These are phyloP conservation scores for Nomada goodeniana DNA, from an alignment of 2,888 invertebrate genomes.

Conservation along the genomic window DNA sequence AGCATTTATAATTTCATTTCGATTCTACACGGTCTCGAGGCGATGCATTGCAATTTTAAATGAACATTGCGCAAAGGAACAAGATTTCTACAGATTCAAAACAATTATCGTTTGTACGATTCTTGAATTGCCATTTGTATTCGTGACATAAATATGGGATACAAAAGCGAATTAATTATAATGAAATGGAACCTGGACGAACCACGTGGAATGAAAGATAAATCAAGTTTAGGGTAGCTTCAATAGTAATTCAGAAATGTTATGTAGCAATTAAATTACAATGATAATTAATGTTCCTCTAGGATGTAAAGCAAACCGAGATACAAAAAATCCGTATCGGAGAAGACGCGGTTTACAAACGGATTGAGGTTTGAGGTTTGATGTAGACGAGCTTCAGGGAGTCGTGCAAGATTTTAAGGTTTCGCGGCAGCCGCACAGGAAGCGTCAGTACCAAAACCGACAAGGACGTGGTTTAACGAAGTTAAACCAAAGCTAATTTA, in stretches of 20 bases:
- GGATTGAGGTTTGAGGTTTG: neutral
- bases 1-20: conserved; percentile 37
- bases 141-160: neutral
- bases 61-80: neutral
- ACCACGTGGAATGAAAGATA: too few species aligned
- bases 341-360: conserved; percentile 26
- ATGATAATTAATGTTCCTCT: neutral
- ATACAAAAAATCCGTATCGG: conserved; percentile 7
- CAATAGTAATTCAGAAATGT: too few species aligned
- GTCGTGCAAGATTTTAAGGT: neutral
- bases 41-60: conserved; percentile 23
- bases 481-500: conserved; percentile 7
- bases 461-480: conserved; percentile 26
- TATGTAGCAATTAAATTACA: neutral
- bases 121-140: too few species aligned
- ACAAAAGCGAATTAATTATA: neutral
- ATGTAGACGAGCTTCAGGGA: neutral
- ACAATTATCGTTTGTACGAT: neutral
- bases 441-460: neutral
- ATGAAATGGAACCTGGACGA: neutral
- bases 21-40: neutral
- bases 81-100: conserved; percentile 1
- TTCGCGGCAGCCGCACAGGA: conserved; percentile 7
- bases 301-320: conserved; percentile 22
- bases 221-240: too few species aligned